Base-by-base conservation (phyloP, 2,888 invertebrate species). In the Pristionchus mayeri region DNA sequence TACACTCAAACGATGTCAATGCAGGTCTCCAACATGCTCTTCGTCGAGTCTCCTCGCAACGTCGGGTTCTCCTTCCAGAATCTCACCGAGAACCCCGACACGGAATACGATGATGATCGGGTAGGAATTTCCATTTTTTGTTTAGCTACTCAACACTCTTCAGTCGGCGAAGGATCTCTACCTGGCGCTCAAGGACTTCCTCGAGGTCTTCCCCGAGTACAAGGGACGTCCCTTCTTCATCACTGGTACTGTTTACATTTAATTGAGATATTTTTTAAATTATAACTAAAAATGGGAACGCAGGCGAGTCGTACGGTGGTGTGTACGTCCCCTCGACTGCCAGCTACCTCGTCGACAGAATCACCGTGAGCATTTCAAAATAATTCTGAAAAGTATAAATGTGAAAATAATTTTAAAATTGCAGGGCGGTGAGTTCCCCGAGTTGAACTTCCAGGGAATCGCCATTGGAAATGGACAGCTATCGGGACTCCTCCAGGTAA, bases 11-110 rank as follows among this genome's bases (percentile, higher is more conserved):
- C 0, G 78, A 75, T 63, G 18, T 13, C 21, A 21, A 18, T 81
- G 54, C 48, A 94, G 93, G 88, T 93, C n/a, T 93, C 94, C 24
- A 94, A 94, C 89, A 93, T 94, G 86, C 83, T 94, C 79, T 94
- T 93, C 89, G 87, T 94, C 86, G 94, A 94, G 89, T 93, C 94
- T 2, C 94, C 94, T 40, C 93, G 94, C 48, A 94, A 94, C 83
- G 94, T 94, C 78, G 94, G 94, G 2, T 94, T 93, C 89, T 94
- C 94, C 13, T 88, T 87, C 37, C 89, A 90, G 86, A 86, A 90
- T 71, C 37, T n/a, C 48, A 87, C 85, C n/a, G 82, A 88, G 82
- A 89, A 90, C 82, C 86, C 85, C 52, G 89, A 90, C 76, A 82
- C 84, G 4, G 83, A 85, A 50, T 89, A 87, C 85, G 86, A 89